phyloP scores from a whole-genome alignment of 2,797 vertebrate species.

The Danio kyathit region DNA sequence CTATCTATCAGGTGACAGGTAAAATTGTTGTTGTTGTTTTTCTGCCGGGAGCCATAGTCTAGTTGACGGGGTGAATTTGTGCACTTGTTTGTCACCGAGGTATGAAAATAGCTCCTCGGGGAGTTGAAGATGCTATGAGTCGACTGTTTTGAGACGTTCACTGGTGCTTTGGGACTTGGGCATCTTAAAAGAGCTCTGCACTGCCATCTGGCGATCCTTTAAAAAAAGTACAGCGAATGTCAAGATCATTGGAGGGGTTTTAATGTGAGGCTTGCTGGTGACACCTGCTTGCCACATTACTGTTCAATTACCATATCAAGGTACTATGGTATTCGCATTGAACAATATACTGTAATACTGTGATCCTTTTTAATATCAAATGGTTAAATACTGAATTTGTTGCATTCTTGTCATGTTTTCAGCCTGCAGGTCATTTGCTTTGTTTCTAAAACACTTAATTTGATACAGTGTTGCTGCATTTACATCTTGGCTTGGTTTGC shows the following conservation, averaged over 20 bases:
- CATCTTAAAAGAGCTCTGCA: conserved; percentile 44
- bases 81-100: conserved; percentile 15
- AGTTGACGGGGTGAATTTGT: neutral
- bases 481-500: too few species aligned
- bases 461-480: too few species aligned
- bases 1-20: conserved; percentile 1
- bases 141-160: neutral
- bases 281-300: neutral
- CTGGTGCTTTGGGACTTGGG: conserved; percentile 19
- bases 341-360: neutral
- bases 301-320: neutral
- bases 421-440: neutral
- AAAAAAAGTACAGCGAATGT: neutral
- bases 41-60: neutral
- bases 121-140: conserved; percentile 13
- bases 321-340: neutral
- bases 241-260: neutral
- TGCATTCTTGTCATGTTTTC: neutral
- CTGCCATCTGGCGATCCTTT: conserved; percentile 74
- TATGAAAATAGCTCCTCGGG: conserved; percentile 11
- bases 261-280: neutral
- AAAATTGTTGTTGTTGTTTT: neutral
- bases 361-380: neutral
- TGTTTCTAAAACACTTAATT: too few species aligned
- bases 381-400: neutral